Percentiles rank a stretch among this genome's conserved stretches.
phyloP scores from a whole-genome alignment of 2,888 invertebrate species.

The Cheilosia urbana region DNA sequence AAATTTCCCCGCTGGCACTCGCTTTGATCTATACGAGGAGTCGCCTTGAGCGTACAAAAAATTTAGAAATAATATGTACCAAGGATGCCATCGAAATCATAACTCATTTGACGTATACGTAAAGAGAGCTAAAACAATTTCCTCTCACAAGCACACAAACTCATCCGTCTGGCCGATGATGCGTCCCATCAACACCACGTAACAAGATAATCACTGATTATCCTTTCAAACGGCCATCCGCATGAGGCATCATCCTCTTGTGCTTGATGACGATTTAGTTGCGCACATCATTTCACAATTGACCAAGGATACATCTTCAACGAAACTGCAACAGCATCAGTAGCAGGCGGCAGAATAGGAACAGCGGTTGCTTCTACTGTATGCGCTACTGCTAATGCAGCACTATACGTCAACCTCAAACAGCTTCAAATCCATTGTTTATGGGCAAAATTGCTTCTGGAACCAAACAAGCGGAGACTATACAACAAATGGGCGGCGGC shows the following conservation, averaged over 20 bases:
- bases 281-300: constrained; percentile 61
- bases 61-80: constrained; percentile 1
- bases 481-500: constrained; percentile 67
- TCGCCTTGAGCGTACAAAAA: not conserved
- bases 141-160: constrained; percentile 45
- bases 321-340: constrained; percentile 55
- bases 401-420: constrained; percentile 59
- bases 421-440: constrained; percentile 66
- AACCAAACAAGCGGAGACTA: constrained; percentile 29
- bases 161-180: constrained; percentile 45
- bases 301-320: constrained; percentile 58
- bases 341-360: constrained; percentile 2
- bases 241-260: constrained; percentile 23
- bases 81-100: constrained; percentile 21
- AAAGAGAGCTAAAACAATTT: constrained; percentile 34
- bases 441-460: constrained; percentile 63
- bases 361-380: constrained; percentile 22
- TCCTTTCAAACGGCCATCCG: constrained; percentile 55
- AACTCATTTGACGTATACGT: constrained; percentile 40
- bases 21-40: constrained; percentile 49
- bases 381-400: not conserved
- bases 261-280: constrained; percentile 64
- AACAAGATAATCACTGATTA: constrained; percentile 72
- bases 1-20: constrained; percentile 58
- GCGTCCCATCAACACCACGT: constrained; percentile 65